Percentiles rank a stretch among this genome's conserved stretches.
These are phyloP conservation scores for Choreutis nemorana DNA, from an alignment of 2,888 invertebrate genomes.

Conservation along the genomic window DNA sequence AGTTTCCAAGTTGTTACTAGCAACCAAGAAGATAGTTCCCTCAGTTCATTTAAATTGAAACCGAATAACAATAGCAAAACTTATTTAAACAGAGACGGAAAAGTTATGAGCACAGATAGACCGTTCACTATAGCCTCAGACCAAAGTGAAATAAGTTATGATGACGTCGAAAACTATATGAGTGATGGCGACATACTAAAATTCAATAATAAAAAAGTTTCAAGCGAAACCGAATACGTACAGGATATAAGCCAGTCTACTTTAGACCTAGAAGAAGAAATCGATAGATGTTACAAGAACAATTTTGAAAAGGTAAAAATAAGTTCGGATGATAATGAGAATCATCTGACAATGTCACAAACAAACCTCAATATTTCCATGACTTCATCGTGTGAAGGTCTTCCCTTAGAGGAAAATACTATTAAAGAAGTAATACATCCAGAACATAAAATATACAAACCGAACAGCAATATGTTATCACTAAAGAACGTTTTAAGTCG, in stretches of 20 bases:
- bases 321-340: conserved; percentile 43
- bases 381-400: conserved; percentile 63
- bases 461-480: conserved; percentile 62
- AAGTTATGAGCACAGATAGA: conserved; percentile 68
- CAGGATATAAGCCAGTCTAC: conserved; percentile 58
- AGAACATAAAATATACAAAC: conserved; percentile 81
- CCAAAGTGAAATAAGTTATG: conserved; percentile 72
- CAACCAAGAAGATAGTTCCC: conserved; percentile 51
- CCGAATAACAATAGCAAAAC: conserved; percentile 52
- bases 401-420: conserved; percentile 36
- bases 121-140: conserved; percentile 78
- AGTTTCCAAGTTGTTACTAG: conserved; percentile 75
- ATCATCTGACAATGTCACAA: conserved; percentile 34
- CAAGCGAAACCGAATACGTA: conserved; percentile 31
- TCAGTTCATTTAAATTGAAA: conserved; percentile 48
- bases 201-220: conserved; percentile 41
- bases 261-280: conserved; percentile 57
- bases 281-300: conserved; percentile 57
- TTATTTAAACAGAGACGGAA: conserved; percentile 68
- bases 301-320: conserved; percentile 47
- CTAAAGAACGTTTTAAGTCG: conserved; percentile 66
- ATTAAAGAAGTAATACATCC: conserved; percentile 70
- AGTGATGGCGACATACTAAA: conserved; percentile 50
- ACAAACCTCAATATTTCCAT: conserved; percentile 58
- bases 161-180: conserved; percentile 70